Evolutionary conservation across 2,113 vertebrate genomes (phyloP), one percentile per base, ranked within the genome.

Genomic region (Mirounga angustirostris): DNA sequence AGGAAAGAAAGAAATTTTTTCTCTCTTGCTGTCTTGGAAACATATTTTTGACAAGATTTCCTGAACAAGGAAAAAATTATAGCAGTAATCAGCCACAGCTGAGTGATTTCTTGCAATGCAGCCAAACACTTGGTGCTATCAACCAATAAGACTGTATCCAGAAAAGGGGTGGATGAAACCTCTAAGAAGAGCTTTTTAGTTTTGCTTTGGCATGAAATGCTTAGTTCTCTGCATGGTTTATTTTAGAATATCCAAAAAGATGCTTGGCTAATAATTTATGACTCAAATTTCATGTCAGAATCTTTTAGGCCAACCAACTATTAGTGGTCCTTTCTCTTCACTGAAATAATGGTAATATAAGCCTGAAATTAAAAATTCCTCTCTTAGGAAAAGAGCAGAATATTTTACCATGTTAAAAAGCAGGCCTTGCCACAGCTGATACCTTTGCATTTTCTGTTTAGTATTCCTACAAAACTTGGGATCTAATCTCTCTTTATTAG

Each of bases 161-260:
- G 91, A 91, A 91, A 95, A 59, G 69, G 36, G 59, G 14, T 28
- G 24, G 19, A 19, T 50, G 18, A 56, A 63, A 40, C 30, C 73
- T 71, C 87, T 96, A 63, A 95, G 83, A 97, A 97, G 86, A 89
- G 81, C 61, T 52, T 92, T 94, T 95, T 69, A 83, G 95, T 80
- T 95, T 95, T 92, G 94, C 95, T 63, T 94, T 98, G 97, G 96
- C 97, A 94, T 89, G 67, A 94, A 93, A 81, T 43, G 13, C 88
- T 88, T 85, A 81, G 83, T 95, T 98, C 46, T 61, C 63, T 84
- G 89, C 83, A 73, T 46, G 95, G 96, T 98, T 97, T 98, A 98
- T 96, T 95, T 90, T 97, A 96, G 79, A 59, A 92, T 96, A 92
- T 89, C 97, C 98, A 97, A 96, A 97, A 97, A 96, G 95, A 94